Base-by-base conservation (phyloP, 2,113 vertebrate species). In the Rhynchomys soricoides region DNA sequence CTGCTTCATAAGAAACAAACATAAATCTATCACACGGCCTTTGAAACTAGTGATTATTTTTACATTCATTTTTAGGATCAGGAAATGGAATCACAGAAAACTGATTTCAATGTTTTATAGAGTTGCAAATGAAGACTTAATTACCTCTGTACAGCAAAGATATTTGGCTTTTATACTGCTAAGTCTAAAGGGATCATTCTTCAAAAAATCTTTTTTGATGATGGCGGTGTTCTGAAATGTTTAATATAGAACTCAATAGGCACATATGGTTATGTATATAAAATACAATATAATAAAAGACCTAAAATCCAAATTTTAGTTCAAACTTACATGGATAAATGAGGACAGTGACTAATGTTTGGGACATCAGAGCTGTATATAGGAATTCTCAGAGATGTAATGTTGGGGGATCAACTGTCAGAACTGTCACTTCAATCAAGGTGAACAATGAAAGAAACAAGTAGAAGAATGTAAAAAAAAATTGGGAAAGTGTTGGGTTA, bases 11-110 rank as follows among this genome's bases (percentile, higher is more conserved):
- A 26, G 26, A 74, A n/a, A 91, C 22, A 85, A 86, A 89, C 19
- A 85, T 50, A 85, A 93, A 93, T 95, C 5, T 85, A 52, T 66
- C 90, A 89, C 29, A 9, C 37, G 93, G 73, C n/a, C 21, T 94
- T 94, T 96, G 50, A 50, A 88, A 70, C 13, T 31, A 5, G 79
- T 79, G 9, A 88, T 91, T 86, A 89, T 78, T 96, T 93, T 95
- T 79, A 93, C 50, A 50, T 52, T 26, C 9, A 74, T 79, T 91
- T 89, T 45, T 89, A 45, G 68, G 22, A 95, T 78, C 43, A 94
- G 75, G 89, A 94, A 86, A 86, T 7, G 26, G 45, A 91, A 40
- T 68, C 50, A 57, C 34, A 48, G 16, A 82, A 78, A 86, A 86
- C 71, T 52, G 57, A 94, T 86, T 43, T 94, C 59, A 92, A 26